These are phyloP conservation scores for Apomyelois bistriatella DNA, from an alignment of 2,888 invertebrate species.

Conservation along the genomic window DNA sequence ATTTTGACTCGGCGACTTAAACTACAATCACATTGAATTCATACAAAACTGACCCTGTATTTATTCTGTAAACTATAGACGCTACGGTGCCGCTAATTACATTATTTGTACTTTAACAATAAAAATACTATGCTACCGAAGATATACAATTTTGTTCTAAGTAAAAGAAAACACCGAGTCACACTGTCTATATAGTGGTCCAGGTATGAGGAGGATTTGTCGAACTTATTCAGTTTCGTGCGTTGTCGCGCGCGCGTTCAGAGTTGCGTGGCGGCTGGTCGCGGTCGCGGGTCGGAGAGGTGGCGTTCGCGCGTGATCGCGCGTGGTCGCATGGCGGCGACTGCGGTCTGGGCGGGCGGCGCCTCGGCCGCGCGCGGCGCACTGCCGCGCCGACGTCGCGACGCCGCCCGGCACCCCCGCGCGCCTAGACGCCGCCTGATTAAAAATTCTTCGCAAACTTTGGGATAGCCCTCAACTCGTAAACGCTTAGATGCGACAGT, in stretches of 20 bases:
- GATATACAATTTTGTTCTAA: conserved; percentile 76
- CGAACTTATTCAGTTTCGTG: conserved; percentile 79
- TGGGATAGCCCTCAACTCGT: conserved; percentile 49
- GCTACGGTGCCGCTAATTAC: conserved; percentile 70
- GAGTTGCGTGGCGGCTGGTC: conserved; percentile 47
- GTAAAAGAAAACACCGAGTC: conserved; percentile 54
- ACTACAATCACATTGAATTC: conserved; percentile 80
- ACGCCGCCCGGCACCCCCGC: conserved; percentile 41
- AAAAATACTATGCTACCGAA: conserved; percentile 65
- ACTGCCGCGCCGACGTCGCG: conserved; percentile 69
- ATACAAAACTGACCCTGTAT: conserved; percentile 80
- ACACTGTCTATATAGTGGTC: conserved; percentile 78
- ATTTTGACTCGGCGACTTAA: conserved; percentile 68
- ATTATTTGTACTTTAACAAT: conserved; percentile 74
- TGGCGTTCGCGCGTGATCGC: conserved; percentile 27
- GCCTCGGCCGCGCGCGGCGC: conserved; percentile 80
- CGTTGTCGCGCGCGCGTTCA: conserved; percentile 54
- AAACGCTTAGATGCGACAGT: conserved; percentile 33
- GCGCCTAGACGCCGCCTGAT: conserved; percentile 50
- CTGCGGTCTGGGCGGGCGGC: conserved; percentile 62
- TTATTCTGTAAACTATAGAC: conserved; percentile 70
- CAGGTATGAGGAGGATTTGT: conserved; percentile 78
- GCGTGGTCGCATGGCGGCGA: conserved; percentile 47
- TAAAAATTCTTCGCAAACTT: conserved; percentile 73
- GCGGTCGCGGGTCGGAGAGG: conserved; percentile 31